Conservation (phyloP, 2,113 vertebrate species). For the Coptodon bakossiorum region DNA sequence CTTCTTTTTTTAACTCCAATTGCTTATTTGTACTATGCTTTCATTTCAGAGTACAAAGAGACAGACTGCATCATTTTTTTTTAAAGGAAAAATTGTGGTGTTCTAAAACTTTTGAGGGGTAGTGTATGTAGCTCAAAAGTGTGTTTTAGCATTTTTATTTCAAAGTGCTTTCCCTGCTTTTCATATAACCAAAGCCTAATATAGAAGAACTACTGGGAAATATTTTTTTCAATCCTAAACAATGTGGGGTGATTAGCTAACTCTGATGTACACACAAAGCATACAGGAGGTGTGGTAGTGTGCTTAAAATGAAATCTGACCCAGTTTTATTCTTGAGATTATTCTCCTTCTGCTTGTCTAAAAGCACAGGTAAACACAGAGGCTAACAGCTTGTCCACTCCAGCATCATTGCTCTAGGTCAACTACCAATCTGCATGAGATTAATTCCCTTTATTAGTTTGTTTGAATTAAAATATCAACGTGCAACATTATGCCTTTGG, state of each 20-base stretch:
- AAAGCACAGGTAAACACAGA: neutral
- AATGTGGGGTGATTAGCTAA: neutral
- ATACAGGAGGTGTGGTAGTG: neutral
- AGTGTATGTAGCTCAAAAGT: neutral
- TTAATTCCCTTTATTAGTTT: neutral
- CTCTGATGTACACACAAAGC: neutral
- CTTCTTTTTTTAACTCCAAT: neutral
- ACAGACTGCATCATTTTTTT: neutral
- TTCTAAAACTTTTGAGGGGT: neutral
- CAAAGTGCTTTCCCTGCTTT: neutral
- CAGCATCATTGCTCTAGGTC: neutral
- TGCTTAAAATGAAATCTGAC: neutral
- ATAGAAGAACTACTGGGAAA: neutral
- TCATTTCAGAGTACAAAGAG: neutral
- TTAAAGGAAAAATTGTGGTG: accelerated
- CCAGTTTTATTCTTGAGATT: neutral
- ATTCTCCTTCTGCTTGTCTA: neutral
- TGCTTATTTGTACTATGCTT: neutral
- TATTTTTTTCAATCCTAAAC: neutral
- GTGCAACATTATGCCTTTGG: neutral
- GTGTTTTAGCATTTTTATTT: neutral
- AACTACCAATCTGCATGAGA: neutral
- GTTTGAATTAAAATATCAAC: neutral
- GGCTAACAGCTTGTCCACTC: neutral
- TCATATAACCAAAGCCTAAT: neutral